A percentile compares a stretch with the other conserved stretches of the same genome.
These are phyloP conservation scores for Galeruca laticollis DNA, from an alignment of 2,888 invertebrate genomes.

Conservation along the genomic window DNA sequence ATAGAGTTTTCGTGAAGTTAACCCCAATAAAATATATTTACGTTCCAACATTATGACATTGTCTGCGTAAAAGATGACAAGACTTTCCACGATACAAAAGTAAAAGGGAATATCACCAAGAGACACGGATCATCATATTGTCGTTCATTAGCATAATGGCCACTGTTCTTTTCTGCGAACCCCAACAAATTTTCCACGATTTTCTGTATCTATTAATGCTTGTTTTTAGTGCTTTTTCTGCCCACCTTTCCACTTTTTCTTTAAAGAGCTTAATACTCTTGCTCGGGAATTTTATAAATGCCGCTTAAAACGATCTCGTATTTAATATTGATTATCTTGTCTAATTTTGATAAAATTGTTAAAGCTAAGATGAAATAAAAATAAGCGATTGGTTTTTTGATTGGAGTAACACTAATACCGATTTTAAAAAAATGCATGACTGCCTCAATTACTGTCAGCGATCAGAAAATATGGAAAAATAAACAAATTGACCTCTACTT, in stretches of 20 bases:
- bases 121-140: constrained; percentile 60
- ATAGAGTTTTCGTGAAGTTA: constrained; percentile 39
- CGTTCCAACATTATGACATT: constrained; percentile 49
- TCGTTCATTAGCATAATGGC: constrained; percentile 61
- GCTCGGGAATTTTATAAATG: not conserved
- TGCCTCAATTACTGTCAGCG: too few relatives aligned
- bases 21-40: constrained; percentile 48
- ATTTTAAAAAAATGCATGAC: too few relatives aligned
- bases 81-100: constrained; percentile 51
- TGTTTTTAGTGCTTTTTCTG: constrained; percentile 30
- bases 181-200: constrained; percentile 51
- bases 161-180: constrained; percentile 46
- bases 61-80: constrained; percentile 55
- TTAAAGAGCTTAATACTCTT: constrained; percentile 9
- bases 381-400: too few relatives aligned
- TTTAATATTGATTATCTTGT: too few relatives aligned
- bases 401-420: too few relatives aligned
- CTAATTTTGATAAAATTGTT: too few relatives aligned
- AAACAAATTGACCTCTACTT: too few relatives aligned
- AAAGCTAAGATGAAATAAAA: too few relatives aligned
- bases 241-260: constrained; percentile 20
- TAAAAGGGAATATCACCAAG: constrained; percentile 58
- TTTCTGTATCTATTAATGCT: constrained; percentile 37
- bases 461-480: too few relatives aligned
- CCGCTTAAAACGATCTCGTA: not conserved